Percentiles rank a stretch among this genome's conserved stretches.
Evolutionary conservation across 1,140 invertebrate species (phyloP).

Genomic region (Streblospio benedicti): DNA sequence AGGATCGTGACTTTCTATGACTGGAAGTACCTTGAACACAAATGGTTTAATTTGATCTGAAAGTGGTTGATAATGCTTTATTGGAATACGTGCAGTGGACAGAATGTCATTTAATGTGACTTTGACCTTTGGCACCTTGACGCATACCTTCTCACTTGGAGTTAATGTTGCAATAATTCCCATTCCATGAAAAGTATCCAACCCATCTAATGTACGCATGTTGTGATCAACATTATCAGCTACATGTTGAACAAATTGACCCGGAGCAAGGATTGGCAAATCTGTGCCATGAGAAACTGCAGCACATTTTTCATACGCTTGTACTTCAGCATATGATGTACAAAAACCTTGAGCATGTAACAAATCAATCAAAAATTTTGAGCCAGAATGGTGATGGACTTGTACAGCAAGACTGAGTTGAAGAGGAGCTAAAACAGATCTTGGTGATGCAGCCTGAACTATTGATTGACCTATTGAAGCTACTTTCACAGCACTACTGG

Average conservation of each 20-base stretch:
- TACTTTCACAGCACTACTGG: slow-evolving; percentile 11
- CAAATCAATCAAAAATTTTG: background rate
- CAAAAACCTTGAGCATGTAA: too few species aligned
- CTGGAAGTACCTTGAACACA: background rate
- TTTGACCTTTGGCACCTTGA: background rate
- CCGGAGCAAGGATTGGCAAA: background rate
- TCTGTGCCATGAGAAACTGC: background rate
- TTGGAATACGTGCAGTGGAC: background rate
- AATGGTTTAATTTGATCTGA: background rate
- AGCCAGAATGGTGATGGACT: background rate
- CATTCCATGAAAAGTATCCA: background rate
- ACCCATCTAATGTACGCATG: background rate
- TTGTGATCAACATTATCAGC: background rate
- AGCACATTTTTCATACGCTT: background rate
- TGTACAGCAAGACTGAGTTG: slow-evolving; percentile 8
- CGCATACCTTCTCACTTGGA: background rate
- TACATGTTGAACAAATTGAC: background rate
- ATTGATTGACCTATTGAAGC: slow-evolving; percentile 20
- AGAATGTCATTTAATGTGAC: background rate
- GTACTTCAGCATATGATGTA: background rate
- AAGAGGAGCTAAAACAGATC: slow-evolving; percentile 14
- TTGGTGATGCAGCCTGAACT: slow-evolving; percentile 20
- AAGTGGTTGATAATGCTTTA: background rate
- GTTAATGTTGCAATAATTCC: background rate
- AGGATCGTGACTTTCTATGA: background rate